phyloP scores from a whole-genome alignment of 2,888 invertebrate species.

The Automeris io region DNA sequence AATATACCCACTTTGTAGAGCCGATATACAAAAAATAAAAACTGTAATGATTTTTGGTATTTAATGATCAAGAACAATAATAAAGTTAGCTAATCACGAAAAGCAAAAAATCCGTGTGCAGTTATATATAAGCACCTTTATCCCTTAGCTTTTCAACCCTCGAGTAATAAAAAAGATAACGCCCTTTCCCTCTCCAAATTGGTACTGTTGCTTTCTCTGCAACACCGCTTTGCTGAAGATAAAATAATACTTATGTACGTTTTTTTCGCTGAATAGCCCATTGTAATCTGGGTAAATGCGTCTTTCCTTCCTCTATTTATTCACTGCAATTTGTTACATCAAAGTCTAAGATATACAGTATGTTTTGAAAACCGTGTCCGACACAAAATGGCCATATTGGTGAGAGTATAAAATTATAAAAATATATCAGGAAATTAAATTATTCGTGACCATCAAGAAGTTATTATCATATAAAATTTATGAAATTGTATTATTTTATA shows the following conservation, averaged over 20 bases:
- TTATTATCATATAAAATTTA: too few species aligned
- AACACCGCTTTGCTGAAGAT: constrained; percentile 1
- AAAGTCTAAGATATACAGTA: neutral
- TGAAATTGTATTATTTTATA: too few species aligned
- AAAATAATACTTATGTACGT: constrained; percentile 2
- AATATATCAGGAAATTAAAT: too few species aligned
- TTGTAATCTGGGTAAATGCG: constrained; percentile 1
- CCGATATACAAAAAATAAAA: too few species aligned
- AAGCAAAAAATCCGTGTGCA: neutral
- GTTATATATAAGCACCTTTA: neutral
- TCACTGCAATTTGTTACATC: neutral
- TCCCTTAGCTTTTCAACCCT: constrained; percentile 3
- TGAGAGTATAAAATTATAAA: too few species aligned
- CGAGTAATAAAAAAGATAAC: constrained; percentile 7
- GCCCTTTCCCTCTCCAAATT: constrained; percentile 5
- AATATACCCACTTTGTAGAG: too few species aligned
- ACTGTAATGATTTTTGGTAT: too few species aligned
- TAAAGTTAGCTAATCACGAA: too few species aligned
- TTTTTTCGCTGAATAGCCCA: constrained; percentile 2
- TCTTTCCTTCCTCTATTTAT: neutral
- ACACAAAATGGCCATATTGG: too few species aligned
- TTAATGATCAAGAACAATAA: too few species aligned
- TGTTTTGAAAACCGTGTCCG: too few species aligned
- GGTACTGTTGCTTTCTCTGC: constrained; percentile 3
- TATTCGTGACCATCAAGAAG: too few species aligned